Base-by-base conservation (phyloP, 1,140 invertebrate species). In the Palaemon carinicauda region DNA sequence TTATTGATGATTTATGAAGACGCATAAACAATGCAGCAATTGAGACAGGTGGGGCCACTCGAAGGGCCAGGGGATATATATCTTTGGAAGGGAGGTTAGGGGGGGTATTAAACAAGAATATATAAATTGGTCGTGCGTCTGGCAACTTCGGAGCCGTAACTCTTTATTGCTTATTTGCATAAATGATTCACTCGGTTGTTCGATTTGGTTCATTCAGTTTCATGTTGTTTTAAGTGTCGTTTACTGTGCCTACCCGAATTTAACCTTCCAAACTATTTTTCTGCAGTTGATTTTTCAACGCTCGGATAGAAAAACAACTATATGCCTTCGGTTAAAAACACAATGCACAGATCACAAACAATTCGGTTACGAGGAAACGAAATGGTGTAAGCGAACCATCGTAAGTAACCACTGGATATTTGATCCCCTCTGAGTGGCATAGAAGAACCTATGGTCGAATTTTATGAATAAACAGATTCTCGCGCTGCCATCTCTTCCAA, bases 151-250 rank as follows among this genome's bases (percentile, higher is more conserved):
- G 52, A 29, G 78, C 53, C 53, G 78, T 80, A 60, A 80, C 24
- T 80, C 78, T 80, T 80, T 80, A 80, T 80, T 60, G 78, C 78
- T 60, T 80, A 80, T 80, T 80, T 80, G 78, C 78, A 80, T 80
- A 80, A 80, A 52, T 80, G 78, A 80, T 80, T 80, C 78, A 80
- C 78, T 80, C 56, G 51, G 33, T 80, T 80, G 78, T 80, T 54
- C 54, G 78, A 31, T 80, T 54, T 31, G 56, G 78, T 80, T 80
- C 78, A 80, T 80, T 56, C 78, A 21, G 33, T 80, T 60, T 56
- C 54, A 54, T 60, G 52, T 80, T 80, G 51, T 80, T 80, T 80
- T 60, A 31, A 56, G 53, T 80, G 52, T 24, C 31, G 75, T 51
- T 54, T 54, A 54, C 75, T 79, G 29, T 31, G n/a, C 27, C 33